phyloP scores from a whole-genome alignment of 2,113 vertebrate species.

The Cathartes aura region DNA sequence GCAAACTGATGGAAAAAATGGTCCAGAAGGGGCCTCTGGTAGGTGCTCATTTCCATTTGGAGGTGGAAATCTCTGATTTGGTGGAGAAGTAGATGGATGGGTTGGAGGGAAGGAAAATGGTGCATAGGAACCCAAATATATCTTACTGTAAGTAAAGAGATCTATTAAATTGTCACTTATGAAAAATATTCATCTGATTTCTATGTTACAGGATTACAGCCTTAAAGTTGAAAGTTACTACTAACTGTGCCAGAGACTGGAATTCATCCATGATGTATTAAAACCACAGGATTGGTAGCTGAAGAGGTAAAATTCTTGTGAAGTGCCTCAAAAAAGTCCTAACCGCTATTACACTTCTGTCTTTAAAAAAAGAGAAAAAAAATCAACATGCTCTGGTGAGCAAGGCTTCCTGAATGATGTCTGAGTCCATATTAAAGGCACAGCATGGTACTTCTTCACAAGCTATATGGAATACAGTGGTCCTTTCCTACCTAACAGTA shows the following conservation, averaged over 20 bases:
- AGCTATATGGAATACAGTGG: neutral
- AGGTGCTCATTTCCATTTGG: neutral
- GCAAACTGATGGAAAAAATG: neutral
- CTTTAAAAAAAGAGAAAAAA: neutral
- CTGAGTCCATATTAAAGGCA: neutral
- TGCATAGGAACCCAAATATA: neutral
- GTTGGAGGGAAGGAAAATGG: neutral
- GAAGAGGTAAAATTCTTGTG: neutral
- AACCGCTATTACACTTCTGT: neutral
- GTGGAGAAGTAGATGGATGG: neutral
- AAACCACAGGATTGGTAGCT: neutral
- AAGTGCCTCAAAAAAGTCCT: neutral
- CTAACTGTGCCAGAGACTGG: neutral
- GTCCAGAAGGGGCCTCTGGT: neutral
- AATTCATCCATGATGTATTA: neutral
- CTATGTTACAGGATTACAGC: neutral
- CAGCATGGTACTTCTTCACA: neutral
- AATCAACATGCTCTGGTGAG: neutral
- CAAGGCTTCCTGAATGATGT: neutral
- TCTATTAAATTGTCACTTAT: neutral
- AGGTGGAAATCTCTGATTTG: neutral
- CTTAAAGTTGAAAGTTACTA: neutral
- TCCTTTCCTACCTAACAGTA: neutral
- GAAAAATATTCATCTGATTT: neutral
- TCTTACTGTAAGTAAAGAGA: neutral